Evolutionary conservation across 2,797 vertebrate species (phyloP), one percentile per base, ranked within the genome.

Genomic region (Crenuchus spilurus): DNA sequence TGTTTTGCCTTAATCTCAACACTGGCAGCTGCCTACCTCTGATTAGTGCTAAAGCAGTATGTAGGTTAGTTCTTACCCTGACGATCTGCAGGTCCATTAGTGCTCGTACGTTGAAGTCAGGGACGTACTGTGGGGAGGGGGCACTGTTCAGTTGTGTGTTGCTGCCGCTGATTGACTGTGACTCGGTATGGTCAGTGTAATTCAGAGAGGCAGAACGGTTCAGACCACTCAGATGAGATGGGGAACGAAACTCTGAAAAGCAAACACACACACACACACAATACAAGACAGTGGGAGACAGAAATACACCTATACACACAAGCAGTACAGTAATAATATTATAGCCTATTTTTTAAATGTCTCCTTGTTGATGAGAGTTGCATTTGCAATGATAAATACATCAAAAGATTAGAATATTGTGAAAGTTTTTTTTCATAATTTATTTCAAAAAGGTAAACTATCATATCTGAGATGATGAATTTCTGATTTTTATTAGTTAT

Each of bases 101-200:
- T 0, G 97, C 96, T 0, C 95, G 92, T 2, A 98, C 95, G 7
- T 95, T 95, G 92, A 98, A 98, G 86, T 98, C 97, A 0, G 96
- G 95, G 3, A 90, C 77, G 78, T 98, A 98, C 86, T 94, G 94
- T 26, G 90, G 83, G 3, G 66, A 24, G 0, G 86, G 1, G 22
- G 80, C 13, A 84, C 88, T 87, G 87, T 86, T 94, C 31, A 96
- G 92, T 86, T 95, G 96, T 70, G 88, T 94, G 91, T 88, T 95
- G 89, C 94, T 94, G 87, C 93, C 89, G 1, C 92, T 85, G 37
- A 89, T 39, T 0, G 90, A 90, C 28, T 92, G 88, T 0, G 88
- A 87, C n/a, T 92, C 81, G 0, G 90, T 88, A 26, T 92, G 92
- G 20, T 97, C 96, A 0, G 94, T 83, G 75, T 90, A 91, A 67